Evolutionary conservation across 2,888 invertebrate genomes (phyloP).

Genomic region (Andrena praecox): DNA sequence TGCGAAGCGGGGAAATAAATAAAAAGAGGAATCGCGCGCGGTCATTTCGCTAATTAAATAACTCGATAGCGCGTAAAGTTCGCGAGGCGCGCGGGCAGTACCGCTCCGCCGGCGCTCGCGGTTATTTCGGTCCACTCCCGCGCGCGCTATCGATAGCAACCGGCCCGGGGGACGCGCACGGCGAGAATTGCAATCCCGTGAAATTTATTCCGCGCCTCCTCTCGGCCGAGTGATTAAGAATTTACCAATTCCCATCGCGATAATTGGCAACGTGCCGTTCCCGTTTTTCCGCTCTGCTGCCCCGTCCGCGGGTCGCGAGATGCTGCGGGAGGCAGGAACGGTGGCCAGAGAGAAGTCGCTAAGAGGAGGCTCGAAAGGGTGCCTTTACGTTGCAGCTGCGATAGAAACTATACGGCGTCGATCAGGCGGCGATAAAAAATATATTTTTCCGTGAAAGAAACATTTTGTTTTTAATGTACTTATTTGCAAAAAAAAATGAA

Average conservation of each 20-base stretch:
- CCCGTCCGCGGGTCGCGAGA: not conserved
- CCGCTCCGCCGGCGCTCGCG: slow-evolving; percentile 14
- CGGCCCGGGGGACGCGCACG: not conserved
- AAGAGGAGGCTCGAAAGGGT: too few relatives aligned
- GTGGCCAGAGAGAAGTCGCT: too few relatives aligned
- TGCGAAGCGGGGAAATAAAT: not conserved
- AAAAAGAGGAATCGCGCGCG: slow-evolving; percentile 9
- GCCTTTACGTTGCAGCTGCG: too few relatives aligned
- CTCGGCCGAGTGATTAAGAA: slow-evolving; percentile 41
- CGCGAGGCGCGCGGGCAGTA: not conserved
- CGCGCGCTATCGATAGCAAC: slow-evolving; percentile 2
- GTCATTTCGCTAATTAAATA: slow-evolving; percentile 58
- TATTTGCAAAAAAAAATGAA: too few relatives aligned
- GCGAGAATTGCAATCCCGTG: slow-evolving; percentile 37
- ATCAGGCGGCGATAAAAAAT: too few relatives aligned
- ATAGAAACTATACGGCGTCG: too few relatives aligned
- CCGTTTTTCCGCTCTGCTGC: not conserved
- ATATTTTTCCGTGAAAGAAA: too few relatives aligned
- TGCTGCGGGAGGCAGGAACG: too few relatives aligned
- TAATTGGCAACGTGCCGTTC: slow-evolving; percentile 14
- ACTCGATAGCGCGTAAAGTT: slow-evolving; percentile 47
- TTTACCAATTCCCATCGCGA: slow-evolving; percentile 30
- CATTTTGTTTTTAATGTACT: too few relatives aligned
- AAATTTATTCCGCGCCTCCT: slow-evolving; percentile 30
- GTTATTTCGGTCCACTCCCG: slow-evolving; percentile 21